Evolutionary conservation across 2,797 vertebrate species (phyloP).

Genomic region (Sebastes matsubarae): DNA sequence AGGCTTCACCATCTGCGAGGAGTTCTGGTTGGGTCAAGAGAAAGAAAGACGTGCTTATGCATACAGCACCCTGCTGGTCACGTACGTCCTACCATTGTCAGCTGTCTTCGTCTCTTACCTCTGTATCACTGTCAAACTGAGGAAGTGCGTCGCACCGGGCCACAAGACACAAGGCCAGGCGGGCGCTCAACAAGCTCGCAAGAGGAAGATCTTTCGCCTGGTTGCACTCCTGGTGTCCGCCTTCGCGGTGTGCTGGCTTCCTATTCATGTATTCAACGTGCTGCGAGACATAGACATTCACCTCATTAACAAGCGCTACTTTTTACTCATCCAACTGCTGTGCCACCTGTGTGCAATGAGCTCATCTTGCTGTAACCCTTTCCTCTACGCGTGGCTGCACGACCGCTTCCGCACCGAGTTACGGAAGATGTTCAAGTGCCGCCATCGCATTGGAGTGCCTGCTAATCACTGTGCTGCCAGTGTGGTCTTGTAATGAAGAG

Average conservation of each 20-base stretch:
- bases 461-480: slow-evolving; percentile 72
- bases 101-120: slow-evolving; percentile 87
- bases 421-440: slow-evolving; percentile 82
- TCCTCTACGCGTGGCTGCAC: slow-evolving; percentile 90
- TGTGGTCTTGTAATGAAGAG: slow-evolving; percentile 52
- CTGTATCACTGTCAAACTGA: slow-evolving; percentile 87
- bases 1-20: slow-evolving; percentile 89
- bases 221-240: slow-evolving; percentile 85
- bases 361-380: slow-evolving; percentile 89
- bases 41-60: slow-evolving; percentile 82
- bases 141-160: slow-evolving; percentile 79
- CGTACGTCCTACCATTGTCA: slow-evolving; percentile 86
- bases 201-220: slow-evolving; percentile 86
- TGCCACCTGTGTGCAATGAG: slow-evolving; percentile 90
- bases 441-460: slow-evolving; percentile 66
- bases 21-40: slow-evolving; percentile 88
- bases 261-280: slow-evolving; percentile 89
- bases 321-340: slow-evolving; percentile 87
- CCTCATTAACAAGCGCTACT: slow-evolving; percentile 88
- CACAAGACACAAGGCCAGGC: slow-evolving; percentile 78
- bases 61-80: slow-evolving; percentile 86
- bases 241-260: slow-evolving; percentile 89
- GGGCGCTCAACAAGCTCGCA: slow-evolving; percentile 80
- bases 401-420: slow-evolving; percentile 85
- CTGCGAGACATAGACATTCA: slow-evolving; percentile 89